A percentile compares a stretch with the other conserved stretches of the same genome.
Evolutionary conservation across 1,140 invertebrate genomes (phyloP).

Genomic region (Ceratosolen fusciceps): DNA sequence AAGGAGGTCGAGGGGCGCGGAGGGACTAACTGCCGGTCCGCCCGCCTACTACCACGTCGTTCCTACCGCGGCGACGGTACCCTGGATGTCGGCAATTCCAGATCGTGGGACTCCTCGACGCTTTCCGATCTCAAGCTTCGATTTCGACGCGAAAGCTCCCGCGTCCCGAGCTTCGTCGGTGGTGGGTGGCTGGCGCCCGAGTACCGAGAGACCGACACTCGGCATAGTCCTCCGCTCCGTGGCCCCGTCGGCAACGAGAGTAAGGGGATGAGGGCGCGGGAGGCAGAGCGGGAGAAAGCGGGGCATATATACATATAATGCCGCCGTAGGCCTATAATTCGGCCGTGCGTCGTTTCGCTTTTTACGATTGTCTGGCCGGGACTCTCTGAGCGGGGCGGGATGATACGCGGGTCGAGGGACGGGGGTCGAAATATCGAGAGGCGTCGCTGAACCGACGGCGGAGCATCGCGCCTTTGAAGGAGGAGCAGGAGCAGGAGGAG

Average conservation of each 20-base stretch:
- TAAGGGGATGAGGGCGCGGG: neutral
- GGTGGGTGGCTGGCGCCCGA: too few species aligned
- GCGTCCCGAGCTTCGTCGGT: too few species aligned
- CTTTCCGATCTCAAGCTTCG: neutral
- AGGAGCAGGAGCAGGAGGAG: neutral
- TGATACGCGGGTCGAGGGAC: neutral
- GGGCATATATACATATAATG: slow-evolving; percentile 45
- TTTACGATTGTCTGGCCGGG: slow-evolving; percentile 63
- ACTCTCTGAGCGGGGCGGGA: slow-evolving; percentile 34
- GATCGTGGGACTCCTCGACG: neutral
- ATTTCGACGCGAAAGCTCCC: neutral
- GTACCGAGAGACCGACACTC: neutral
- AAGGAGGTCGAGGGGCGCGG: too few species aligned
- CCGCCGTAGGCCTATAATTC: slow-evolving; percentile 68
- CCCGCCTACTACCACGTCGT: too few species aligned
- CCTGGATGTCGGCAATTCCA: neutral
- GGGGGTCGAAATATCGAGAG: slow-evolving; percentile 30
- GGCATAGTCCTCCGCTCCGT: neutral
- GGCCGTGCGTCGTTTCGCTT: slow-evolving; percentile 65
- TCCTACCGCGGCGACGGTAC: too few species aligned
- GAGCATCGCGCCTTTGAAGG: neutral
- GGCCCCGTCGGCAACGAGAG: neutral
- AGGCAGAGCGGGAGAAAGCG: neutral
- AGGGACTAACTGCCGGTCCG: too few species aligned
- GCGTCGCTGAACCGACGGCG: slow-evolving; percentile 14